Percentiles rank a stretch among this genome's conserved stretches.
Conservation (phyloP, 2,797 vertebrate genomes). For the Oophaga sylvatica region DNA sequence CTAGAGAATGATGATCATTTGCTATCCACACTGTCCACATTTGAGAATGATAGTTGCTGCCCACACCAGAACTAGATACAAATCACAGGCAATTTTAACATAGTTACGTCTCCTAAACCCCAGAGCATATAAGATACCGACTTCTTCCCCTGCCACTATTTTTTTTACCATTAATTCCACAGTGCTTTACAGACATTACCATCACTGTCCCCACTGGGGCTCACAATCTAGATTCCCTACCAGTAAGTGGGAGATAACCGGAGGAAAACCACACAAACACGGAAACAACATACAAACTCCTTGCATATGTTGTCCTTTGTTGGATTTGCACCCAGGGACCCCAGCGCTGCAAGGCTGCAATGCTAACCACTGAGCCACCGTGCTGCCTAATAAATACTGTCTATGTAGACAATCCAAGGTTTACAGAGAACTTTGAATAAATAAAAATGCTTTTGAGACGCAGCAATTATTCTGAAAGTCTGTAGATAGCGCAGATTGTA, state of each 20-base stretch:
- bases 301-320: no score
- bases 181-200: no score
- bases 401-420: slow-evolving; percentile 1
- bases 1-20: not conserved
- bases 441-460: slow-evolving; percentile 14
- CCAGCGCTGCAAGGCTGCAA: no score
- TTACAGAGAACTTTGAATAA: slow-evolving; percentile 27
- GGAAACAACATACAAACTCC: no score
- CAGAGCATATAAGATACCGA: not conserved
- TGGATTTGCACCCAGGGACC: no score
- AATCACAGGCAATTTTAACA: not conserved
- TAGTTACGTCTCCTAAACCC: not conserved
- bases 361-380: no score
- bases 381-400: not conserved
- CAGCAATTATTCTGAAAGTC: slow-evolving; percentile 28
- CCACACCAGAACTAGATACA: not conserved
- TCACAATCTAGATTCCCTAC: no score
- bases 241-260: no score
- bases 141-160: slow-evolving; percentile 22
- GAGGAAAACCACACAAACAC: no score
- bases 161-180: no score
- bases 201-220: no score
- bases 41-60: not conserved
- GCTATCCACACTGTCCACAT: not conserved
- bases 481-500: slow-evolving; percentile 36